phyloP scores from a whole-genome alignment of 2,797 vertebrate genomes.

The Sebastes flavidus region DNA sequence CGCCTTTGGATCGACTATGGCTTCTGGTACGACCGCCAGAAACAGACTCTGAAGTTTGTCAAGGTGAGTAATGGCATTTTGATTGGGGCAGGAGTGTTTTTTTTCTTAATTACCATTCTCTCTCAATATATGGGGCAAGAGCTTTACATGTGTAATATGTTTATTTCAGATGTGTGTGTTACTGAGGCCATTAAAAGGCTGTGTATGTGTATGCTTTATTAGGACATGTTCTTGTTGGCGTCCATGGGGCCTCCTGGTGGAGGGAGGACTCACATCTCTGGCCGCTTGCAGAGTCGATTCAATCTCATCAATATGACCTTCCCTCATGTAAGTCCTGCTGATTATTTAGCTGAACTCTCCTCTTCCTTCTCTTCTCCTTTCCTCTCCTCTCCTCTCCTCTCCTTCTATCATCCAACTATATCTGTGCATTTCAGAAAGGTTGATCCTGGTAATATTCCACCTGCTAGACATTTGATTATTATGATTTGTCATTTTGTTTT shows the following conservation, averaged over 20 bases:
- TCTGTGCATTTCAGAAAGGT: neutral
- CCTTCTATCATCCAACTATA: neutral
- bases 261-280: constrained; percentile 86
- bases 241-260: constrained; percentile 93
- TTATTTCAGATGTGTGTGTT: neutral
- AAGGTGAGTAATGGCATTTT: constrained; percentile 80
- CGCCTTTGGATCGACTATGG: constrained; percentile 91
- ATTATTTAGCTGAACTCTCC: neutral
- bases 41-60: constrained; percentile 85
- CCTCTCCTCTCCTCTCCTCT: neutral
- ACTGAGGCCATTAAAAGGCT: neutral
- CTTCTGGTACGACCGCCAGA: constrained; percentile 91
- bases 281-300: constrained; percentile 89
- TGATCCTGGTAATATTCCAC: neutral
- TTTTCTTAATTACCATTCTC: neutral
- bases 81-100: no score
- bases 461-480: neutral
- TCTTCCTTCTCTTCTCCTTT: neutral
- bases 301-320: constrained; percentile 93
- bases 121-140: neutral
- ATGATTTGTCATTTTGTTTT: constrained; percentile 5
- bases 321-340: constrained; percentile 82
- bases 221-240: constrained; percentile 91
- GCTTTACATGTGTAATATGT: neutral
- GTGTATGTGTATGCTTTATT: neutral